Conservation (phyloP, 2,113 vertebrate genomes). For the western clawed frog (Xenopus tropicalis) region DNA sequence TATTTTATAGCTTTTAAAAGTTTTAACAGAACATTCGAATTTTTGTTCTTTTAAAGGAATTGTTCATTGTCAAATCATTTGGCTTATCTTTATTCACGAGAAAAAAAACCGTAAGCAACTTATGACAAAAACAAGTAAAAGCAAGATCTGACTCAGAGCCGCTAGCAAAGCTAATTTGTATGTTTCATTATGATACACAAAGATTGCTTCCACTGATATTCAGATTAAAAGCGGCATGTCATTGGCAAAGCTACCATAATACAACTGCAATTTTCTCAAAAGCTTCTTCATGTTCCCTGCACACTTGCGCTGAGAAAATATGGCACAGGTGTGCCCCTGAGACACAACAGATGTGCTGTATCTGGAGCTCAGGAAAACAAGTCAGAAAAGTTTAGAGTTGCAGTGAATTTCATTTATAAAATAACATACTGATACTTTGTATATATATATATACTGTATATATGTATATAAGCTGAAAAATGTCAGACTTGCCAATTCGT, state of each 20-base stretch:
- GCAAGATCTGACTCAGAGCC: background rate
- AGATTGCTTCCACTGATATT: background rate
- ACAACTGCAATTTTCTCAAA: background rate
- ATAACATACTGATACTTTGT: too few species aligned
- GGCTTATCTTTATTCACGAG: too few species aligned
- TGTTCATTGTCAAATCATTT: too few species aligned
- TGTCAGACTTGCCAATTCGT: too few species aligned
- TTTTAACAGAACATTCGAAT: too few species aligned
- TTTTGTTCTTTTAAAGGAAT: too few species aligned
- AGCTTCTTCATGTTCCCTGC: background rate
- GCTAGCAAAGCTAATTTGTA: background rate
- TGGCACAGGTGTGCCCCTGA: background rate
- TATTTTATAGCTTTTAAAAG: too few species aligned
- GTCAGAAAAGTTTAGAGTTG: background rate
- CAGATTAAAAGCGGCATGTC: background rate
- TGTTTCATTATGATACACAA: slow-evolving; percentile 1
- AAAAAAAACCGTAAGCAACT: too few species aligned
- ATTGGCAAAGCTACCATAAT: background rate
- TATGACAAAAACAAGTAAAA: background rate
- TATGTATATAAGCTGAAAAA: too few species aligned
- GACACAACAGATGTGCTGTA: background rate
- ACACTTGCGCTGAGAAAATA: background rate
- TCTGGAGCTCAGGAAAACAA: background rate
- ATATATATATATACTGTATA: too few species aligned
- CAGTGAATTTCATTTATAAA: too few species aligned